Evolutionary conservation across 92 coral and sea anemone genomes (phyloP).

Genomic region (Micromussa lordhowensis): DNA sequence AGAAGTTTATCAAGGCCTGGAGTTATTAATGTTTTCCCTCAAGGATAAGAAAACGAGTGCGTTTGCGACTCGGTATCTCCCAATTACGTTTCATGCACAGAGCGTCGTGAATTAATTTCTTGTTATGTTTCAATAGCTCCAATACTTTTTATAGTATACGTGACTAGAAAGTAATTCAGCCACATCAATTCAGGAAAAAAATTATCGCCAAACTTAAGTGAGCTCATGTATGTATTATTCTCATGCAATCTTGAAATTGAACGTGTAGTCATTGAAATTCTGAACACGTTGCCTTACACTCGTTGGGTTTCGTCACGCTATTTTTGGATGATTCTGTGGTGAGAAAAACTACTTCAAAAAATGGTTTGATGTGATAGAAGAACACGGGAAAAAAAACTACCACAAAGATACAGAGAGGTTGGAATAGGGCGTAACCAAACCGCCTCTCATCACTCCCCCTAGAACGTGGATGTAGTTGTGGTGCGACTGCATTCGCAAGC

Average conservation of each 20-base stretch:
- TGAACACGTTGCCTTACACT: background rate
- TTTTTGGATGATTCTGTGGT: background rate
- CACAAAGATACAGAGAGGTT: background rate
- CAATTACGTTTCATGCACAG: background rate
- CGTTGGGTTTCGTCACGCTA: background rate
- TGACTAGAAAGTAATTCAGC: background rate
- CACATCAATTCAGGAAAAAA: background rate
- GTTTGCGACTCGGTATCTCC: background rate
- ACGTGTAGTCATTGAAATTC: background rate
- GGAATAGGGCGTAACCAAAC: background rate
- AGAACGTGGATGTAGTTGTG: too few species aligned
- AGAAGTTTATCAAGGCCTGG: background rate
- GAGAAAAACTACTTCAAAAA: background rate
- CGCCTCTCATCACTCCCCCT: background rate
- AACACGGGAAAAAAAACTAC: background rate
- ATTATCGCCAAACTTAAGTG: background rate
- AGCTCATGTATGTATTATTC: background rate
- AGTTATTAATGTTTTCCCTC: background rate
- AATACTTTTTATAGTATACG: slow-evolving; percentile 8
- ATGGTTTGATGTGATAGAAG: background rate
- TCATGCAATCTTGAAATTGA: background rate
- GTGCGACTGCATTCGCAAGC: too few species aligned
- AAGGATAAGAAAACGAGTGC: background rate
- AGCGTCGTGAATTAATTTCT: background rate
- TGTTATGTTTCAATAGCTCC: background rate